Conservation (phyloP, 2,797 vertebrate species). For the Takifugu rubripes region DNA sequence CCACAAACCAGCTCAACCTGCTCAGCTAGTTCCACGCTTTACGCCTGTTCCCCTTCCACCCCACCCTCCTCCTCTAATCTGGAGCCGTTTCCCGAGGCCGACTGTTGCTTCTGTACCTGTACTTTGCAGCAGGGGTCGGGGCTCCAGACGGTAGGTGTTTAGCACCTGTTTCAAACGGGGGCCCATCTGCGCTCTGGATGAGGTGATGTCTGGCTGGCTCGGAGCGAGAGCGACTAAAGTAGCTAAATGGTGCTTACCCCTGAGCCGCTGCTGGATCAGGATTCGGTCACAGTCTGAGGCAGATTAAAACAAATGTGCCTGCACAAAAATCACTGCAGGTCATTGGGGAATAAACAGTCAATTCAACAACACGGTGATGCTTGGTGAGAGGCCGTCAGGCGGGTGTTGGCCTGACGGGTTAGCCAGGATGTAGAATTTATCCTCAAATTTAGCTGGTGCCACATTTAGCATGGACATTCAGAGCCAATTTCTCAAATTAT, state of each 20-base stretch:
- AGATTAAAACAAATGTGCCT: constrained; percentile 33
- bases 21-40: constrained; percentile 52
- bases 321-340: constrained; percentile 30
- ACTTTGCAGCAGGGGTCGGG: constrained; percentile 41
- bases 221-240: constrained; percentile 45
- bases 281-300: constrained; percentile 33
- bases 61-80: constrained; percentile 8
- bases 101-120: constrained; percentile 50
- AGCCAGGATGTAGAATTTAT: too few relatives aligned
- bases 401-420: too few relatives aligned
- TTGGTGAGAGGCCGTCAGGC: neutral
- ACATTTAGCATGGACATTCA: too few relatives aligned
- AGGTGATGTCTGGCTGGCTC: constrained; percentile 54
- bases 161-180: constrained; percentile 57
- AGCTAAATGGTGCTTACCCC: constrained; percentile 39
- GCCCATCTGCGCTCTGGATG: constrained; percentile 54
- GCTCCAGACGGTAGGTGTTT: constrained; percentile 47
- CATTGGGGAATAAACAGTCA: neutral
- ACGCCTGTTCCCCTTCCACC: constrained; percentile 2
- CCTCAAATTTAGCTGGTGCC: too few relatives aligned
- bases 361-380: neutral
- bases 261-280: constrained; percentile 22
- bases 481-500: too few relatives aligned
- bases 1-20: constrained; percentile 66
- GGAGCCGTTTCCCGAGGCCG: constrained; percentile 19